Conservation (phyloP, 2,797 vertebrate species). For the Hippocampus kuda region DNA sequence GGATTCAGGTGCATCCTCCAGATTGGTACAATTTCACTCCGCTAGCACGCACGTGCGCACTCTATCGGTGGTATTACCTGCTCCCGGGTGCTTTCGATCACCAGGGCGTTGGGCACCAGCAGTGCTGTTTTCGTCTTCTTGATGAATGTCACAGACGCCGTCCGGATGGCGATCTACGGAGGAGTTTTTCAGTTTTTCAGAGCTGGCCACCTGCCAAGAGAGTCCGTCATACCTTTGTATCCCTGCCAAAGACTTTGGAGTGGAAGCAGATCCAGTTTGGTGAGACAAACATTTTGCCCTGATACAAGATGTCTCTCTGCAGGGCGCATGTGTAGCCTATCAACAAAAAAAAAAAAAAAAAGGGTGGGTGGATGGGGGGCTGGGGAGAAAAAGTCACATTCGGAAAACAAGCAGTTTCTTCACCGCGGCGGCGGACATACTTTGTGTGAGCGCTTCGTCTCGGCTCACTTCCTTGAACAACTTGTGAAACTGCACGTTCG, state of each 20-base stretch:
- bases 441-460: slow-evolving; percentile 82
- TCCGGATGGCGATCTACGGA: slow-evolving; percentile 81
- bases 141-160: slow-evolving; percentile 74
- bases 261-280: slow-evolving; percentile 98
- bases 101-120: slow-evolving; percentile 89
- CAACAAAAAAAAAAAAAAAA: not conserved
- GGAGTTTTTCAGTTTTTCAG: not conserved
- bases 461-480: slow-evolving; percentile 81
- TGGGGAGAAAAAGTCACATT: not conserved
- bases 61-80: slow-evolving; percentile 60
- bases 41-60: too few relatives aligned
- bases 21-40: not conserved
- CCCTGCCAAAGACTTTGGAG: slow-evolving; percentile 95
- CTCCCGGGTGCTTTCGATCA: slow-evolving; percentile 76
- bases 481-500: slow-evolving; percentile 88
- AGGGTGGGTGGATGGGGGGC: not conserved
- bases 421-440: slow-evolving; percentile 60
- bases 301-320: slow-evolving; percentile 93
- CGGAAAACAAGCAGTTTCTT: not conserved
- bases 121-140: slow-evolving; percentile 96
- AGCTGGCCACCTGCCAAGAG: not conserved
- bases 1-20: not conserved
- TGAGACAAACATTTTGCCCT: slow-evolving; percentile 89
- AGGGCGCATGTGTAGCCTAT: slow-evolving; percentile 93
- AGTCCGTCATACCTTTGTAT: slow-evolving; percentile 76